phyloP scores from a whole-genome alignment of 1,140 invertebrate species.

The Drosophila gunungcola region DNA sequence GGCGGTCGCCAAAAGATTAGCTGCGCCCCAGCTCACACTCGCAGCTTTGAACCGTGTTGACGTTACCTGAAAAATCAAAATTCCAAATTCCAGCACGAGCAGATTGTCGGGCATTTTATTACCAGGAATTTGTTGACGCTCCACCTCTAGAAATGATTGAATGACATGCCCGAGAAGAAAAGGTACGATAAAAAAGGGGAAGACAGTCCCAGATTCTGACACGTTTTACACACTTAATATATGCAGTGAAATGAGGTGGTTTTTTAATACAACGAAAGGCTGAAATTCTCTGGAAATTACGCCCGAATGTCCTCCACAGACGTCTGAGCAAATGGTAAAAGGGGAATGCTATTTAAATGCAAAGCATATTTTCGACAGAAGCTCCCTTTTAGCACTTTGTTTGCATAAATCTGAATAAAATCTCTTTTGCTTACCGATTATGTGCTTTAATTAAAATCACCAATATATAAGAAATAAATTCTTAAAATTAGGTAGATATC shows the following conservation, averaged over 20 bases:
- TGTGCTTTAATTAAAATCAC: not conserved
- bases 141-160: slow-evolving; percentile 71
- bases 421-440: not conserved
- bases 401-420: not conserved
- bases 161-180: slow-evolving; percentile 49
- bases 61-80: slow-evolving; percentile 76
- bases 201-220: slow-evolving; percentile 21
- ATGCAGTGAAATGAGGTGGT: slow-evolving; percentile 47
- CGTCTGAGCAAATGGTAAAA: slow-evolving; percentile 5
- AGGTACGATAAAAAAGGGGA: not conserved
- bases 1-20: slow-evolving; percentile 70
- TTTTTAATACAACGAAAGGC: slow-evolving; percentile 32
- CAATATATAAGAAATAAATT: not conserved
- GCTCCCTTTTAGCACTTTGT: slow-evolving; percentile 18
- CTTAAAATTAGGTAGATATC: too few species aligned
- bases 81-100: slow-evolving; percentile 66
- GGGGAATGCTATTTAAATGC: slow-evolving; percentile 72
- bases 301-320: not conserved
- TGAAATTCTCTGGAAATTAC: slow-evolving; percentile 16
- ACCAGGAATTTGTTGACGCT: slow-evolving; percentile 72
- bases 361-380: slow-evolving; percentile 69
- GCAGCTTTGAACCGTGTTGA: slow-evolving; percentile 21
- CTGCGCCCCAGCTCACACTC: slow-evolving; percentile 17
- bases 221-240: slow-evolving; percentile 59
- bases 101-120: slow-evolving; percentile 81